These are phyloP conservation scores for Spondyliosoma cantharus DNA, from an alignment of 2,797 vertebrate species.

Conservation along the genomic window DNA sequence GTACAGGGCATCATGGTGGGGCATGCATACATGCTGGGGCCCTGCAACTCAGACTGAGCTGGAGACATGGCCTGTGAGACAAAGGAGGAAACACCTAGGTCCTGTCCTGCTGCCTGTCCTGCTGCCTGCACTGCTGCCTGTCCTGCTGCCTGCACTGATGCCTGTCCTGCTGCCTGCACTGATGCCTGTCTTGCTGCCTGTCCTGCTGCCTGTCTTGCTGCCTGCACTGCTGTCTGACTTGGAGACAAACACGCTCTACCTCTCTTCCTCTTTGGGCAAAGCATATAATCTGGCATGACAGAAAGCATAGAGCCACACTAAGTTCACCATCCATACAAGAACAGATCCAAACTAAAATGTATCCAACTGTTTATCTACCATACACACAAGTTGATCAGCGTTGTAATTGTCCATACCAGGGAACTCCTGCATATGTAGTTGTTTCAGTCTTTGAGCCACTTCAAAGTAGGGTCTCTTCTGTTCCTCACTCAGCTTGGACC, in stretches of 20 bases:
- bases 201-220: background rate
- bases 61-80: slow-evolving; percentile 72
- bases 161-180: no score
- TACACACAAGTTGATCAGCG: background rate
- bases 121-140: no score
- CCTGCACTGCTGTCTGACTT: background rate
- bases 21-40: slow-evolving; percentile 61
- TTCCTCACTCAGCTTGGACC: slow-evolving; percentile 88
- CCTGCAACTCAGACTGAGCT: slow-evolving; percentile 69
- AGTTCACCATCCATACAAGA: background rate
- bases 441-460: slow-evolving; percentile 86
- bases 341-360: background rate
- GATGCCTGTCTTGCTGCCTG: no score
- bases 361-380: background rate
- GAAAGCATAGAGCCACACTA: background rate
- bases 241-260: background rate
- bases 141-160: no score
- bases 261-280: slow-evolving; percentile 26
- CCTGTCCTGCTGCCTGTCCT: no score
- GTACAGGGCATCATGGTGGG: slow-evolving; percentile 63
- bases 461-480: slow-evolving; percentile 89
- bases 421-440: slow-evolving; percentile 85
- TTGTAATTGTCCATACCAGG: slow-evolving; percentile 82
- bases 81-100: no score
- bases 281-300: slow-evolving; percentile 45